Base-by-base conservation (phyloP, 2,113 vertebrate species). In the Quiscalus mexicanus region DNA sequence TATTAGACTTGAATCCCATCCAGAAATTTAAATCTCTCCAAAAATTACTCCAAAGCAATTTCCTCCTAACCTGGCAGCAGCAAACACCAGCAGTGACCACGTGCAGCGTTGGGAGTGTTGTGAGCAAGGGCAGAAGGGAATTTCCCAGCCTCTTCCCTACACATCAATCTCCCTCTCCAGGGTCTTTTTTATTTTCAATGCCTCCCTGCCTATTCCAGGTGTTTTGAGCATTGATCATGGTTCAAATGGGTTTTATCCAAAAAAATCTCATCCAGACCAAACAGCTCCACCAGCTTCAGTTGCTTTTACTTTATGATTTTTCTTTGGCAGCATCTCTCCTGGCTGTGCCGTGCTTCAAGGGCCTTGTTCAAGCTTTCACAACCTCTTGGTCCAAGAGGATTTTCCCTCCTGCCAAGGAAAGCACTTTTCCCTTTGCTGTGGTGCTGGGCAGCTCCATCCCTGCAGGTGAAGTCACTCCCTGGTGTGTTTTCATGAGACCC, bases 1-100 rank as follows among this genome's bases (percentile, higher is more conserved):
- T 97, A 97, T 96, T 93, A 97, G 86, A 93, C 64, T 96, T 96
- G 93, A 97, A 97, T 95, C 58, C 80, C 81, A 90, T 97, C 96
- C 95, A 96, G 73, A 84, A 84, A 41, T 87, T 89, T 77, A 92
- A 97, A 94, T 95, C 96, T 96, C 92, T 93, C 87, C 73, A 71
- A 41, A 82, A 96, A 97, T 96, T 91, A 93, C 95, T 97, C 95
- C 81, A 95, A 94, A 97, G 87, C 94, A 73, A 95, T 98, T 97
- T 96, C 97, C 96, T 94, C 68, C 52, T 96, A 96, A 96, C 92
- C 97, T 92, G 91, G 89, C 95, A 88, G 95, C 89, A 89, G 90
- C 58, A 87, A 91, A 96, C 88, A 93, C 88, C 96, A 87, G 97
- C 88, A n/a, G 59, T 39, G 77, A 95, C 96, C 93, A 96, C 33